A percentile compares a stretch with the other conserved stretches of the same genome.
These are phyloP conservation scores for Icerya purchasi DNA, from an alignment of 2,888 invertebrate species.

Conservation along the genomic window DNA sequence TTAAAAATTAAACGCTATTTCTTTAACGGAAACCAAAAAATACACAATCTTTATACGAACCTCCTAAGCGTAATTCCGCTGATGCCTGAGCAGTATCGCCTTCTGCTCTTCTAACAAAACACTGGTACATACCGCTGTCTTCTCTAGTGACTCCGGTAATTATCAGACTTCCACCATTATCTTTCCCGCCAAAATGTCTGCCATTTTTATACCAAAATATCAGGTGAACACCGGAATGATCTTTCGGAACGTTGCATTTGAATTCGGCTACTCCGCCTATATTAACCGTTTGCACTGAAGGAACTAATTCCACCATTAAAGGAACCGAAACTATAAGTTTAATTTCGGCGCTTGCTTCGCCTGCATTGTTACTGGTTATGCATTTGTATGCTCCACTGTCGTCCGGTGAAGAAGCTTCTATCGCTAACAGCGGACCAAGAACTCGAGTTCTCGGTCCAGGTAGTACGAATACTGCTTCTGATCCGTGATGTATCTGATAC, in stretches of 20 bases:
- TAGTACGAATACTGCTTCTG: slow-evolving; percentile 36
- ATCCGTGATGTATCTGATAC: slow-evolving; percentile 41
- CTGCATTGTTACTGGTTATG: slow-evolving; percentile 43
- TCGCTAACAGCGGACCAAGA: slow-evolving; percentile 43
- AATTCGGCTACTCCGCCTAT: slow-evolving; percentile 54
- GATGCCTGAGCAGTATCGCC: slow-evolving; percentile 55
- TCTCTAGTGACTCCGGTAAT: slow-evolving; percentile 45
- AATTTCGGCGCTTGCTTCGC: slow-evolving; percentile 45
- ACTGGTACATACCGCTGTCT: slow-evolving; percentile 57
- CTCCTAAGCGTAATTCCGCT: slow-evolving; percentile 48
- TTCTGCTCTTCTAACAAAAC: slow-evolving; percentile 44
- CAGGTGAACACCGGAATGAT: slow-evolving; percentile 23
- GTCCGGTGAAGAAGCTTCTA: slow-evolving; percentile 46
- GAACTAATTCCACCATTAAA: slow-evolving; percentile 28
- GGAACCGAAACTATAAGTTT: slow-evolving; percentile 41
- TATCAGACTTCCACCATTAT: slow-evolving; percentile 37
- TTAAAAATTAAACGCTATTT: not conserved
- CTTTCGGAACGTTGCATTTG: slow-evolving; percentile 31
- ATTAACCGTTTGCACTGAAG: slow-evolving; percentile 40
- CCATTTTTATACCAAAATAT: slow-evolving; percentile 38
- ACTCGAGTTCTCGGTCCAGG: slow-evolving; percentile 42
- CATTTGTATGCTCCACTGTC: slow-evolving; percentile 47
- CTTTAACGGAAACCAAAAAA: not conserved
- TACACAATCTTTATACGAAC: slow-evolving; percentile 29
- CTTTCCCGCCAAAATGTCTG: slow-evolving; percentile 33